Evolutionary conservation across 2,888 invertebrate genomes (phyloP), one percentile per base, ranked within the genome.

Genomic region (Hypselothyrea guttata): DNA sequence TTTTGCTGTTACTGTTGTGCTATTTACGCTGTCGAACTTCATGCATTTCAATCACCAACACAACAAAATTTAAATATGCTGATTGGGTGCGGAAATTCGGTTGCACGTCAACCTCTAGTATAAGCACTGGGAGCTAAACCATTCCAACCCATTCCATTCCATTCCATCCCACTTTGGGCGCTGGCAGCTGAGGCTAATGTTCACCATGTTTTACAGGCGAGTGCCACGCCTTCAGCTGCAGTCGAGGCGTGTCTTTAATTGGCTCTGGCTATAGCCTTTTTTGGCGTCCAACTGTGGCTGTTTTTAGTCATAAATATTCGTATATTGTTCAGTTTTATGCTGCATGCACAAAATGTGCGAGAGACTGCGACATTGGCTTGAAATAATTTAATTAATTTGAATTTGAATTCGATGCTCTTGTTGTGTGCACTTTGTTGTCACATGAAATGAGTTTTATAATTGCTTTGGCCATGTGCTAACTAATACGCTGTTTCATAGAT

Each of bases 61-160:
- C 77, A 78, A 82, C 70, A 82, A 77, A 82, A 82, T 82, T 82
- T 83, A 77, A 82, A 82, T 82, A 82, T 82, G 84, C 81, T 81
- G 84, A 83, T 82, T 82, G 81, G 81, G 71, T 77, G 82, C 60
- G 73, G 78, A 71, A 73, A 73, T 82, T 78, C 55, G 75, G 65
- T 74, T 72, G 57, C 62, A 56, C 70, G 53, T 60, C 68, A 45
- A 65, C 53, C 57, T 15, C 18, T 34, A 34, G 7, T 34, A 37
- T 15, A 16, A 22, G n/a, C 12, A 31, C 13, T 4, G 27, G n/a
- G n/a, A n/a, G n/a, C n/a, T n/a, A n/a, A n/a, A n/a, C n/a, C n/a
- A n/a, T n/a, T n/a, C n/a, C n/a, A n/a, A n/a, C n/a, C n/a, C n/a
- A n/a, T n/a, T n/a, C n/a, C n/a, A n/a, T n/a, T n/a, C n/a, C n/a